Percentiles rank a stretch among this genome's conserved stretches.
Evolutionary conservation across 1,140 invertebrate species (phyloP).

Genomic region (Macrocentrus cingulum): DNA sequence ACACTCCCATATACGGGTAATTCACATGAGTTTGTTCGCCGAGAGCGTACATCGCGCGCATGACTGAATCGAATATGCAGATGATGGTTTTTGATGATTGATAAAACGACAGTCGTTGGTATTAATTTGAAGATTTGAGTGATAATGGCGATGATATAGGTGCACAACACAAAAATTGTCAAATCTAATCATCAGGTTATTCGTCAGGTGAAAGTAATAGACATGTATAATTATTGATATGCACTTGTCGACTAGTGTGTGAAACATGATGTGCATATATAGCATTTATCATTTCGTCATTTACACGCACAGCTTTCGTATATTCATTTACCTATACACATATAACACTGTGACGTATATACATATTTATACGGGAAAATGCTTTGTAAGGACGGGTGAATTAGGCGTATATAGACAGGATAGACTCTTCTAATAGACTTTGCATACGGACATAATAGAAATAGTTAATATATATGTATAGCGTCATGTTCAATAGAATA

Average conservation of each 20-base stretch:
- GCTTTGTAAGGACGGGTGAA: slow-evolving; percentile 9
- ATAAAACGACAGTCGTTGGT: not conserved
- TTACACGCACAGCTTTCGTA: not conserved
- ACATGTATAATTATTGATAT: slow-evolving; percentile 5
- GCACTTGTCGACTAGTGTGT: not conserved
- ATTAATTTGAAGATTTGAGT: not conserved
- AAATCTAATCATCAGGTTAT: not conserved
- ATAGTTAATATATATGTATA: slow-evolving; percentile 53
- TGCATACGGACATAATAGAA: slow-evolving; percentile 59
- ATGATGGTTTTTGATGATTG: slow-evolving; percentile 5
- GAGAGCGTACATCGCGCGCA: no score
- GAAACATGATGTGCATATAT: no score
- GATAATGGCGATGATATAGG: not conserved
- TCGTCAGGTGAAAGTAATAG: not conserved
- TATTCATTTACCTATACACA: slow-evolving; percentile 2
- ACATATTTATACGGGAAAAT: slow-evolving; percentile 11
- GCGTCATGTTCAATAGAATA: slow-evolving; percentile 37
- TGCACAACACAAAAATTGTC: not conserved
- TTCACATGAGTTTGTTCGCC: not conserved
- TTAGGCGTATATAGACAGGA: slow-evolving; percentile 34
- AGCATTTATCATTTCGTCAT: not conserved
- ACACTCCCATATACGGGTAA: slow-evolving; percentile 4
- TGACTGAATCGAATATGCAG: no score
- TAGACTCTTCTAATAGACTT: slow-evolving; percentile 60
- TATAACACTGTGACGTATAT: slow-evolving; percentile 4